These are phyloP conservation scores for Gadus chalcogrammus DNA, from an alignment of 2,113 vertebrate genomes.

Conservation along the genomic window DNA sequence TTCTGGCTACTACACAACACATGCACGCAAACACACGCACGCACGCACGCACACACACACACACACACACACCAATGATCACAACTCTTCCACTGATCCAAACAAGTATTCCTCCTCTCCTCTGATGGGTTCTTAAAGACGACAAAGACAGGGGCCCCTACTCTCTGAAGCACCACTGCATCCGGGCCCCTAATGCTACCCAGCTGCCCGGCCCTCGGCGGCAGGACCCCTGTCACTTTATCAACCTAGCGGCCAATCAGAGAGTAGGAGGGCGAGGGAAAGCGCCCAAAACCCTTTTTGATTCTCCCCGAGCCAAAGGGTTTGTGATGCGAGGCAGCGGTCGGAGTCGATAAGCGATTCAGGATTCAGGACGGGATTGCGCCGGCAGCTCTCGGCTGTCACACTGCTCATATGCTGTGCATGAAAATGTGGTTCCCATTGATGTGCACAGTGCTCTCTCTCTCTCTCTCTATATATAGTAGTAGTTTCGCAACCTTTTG, in stretches of 20 bases:
- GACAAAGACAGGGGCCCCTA: conserved; percentile 35
- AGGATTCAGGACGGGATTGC: not conserved
- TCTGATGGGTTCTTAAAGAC: conserved; percentile 45
- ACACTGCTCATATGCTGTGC: no score
- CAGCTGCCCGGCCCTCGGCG: conserved; percentile 59
- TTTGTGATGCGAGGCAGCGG: conserved; percentile 10
- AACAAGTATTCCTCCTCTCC: conserved; percentile 38
- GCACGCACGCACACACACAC: not conserved
- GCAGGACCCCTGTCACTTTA: conserved; percentile 48
- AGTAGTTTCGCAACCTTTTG: not conserved
- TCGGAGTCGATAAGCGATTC: not conserved
- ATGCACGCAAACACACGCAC: not conserved
- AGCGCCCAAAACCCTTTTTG: conserved; percentile 22
- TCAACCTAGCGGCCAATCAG: conserved; percentile 50
- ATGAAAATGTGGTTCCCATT: no score
- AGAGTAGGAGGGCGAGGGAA: conserved; percentile 31
- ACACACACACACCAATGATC: conserved; percentile 9
- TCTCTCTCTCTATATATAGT: not conserved
- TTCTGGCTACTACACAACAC: not conserved
- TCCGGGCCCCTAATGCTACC: conserved; percentile 45
- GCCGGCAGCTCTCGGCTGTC: no score
- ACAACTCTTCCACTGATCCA: conserved; percentile 36
- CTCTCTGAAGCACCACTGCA: conserved; percentile 9
- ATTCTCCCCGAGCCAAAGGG: conserved; percentile 1
- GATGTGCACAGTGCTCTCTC: not conserved